phyloP scores from a whole-genome alignment of 1,140 invertebrate genomes.

The Rhizoglyphus robini region DNA sequence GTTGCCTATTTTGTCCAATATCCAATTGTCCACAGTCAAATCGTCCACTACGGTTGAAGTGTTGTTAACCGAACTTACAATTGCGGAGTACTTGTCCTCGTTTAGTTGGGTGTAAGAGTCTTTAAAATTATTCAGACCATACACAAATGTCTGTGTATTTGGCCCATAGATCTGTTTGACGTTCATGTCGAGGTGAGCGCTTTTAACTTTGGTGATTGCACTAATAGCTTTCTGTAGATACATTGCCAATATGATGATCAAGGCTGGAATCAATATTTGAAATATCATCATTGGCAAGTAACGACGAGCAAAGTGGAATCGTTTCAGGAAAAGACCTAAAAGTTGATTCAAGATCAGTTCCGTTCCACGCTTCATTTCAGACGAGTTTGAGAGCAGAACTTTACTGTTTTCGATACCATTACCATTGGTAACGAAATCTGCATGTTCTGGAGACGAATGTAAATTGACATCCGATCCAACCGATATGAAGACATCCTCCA shows the following conservation, averaged over 20 bases:
- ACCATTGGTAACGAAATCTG: too few relatives aligned
- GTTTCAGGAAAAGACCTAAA: slow-evolving; percentile 24
- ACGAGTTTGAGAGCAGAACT: background rate
- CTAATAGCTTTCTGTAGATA: background rate
- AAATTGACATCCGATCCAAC: background rate
- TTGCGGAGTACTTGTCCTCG: too few relatives aligned
- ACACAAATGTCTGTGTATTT: slow-evolving; percentile 21
- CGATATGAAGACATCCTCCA: slow-evolving; percentile 67
- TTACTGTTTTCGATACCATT: too few relatives aligned
- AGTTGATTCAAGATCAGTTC: too few relatives aligned
- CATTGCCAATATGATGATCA: slow-evolving; percentile 20
- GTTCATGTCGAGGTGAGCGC: slow-evolving; percentile 17
- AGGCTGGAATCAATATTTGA: slow-evolving; percentile 23
- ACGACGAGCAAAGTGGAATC: slow-evolving; percentile 26
- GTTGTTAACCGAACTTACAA: too few relatives aligned
- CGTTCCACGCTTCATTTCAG: background rate
- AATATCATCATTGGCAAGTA: slow-evolving; percentile 22
- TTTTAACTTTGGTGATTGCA: background rate
- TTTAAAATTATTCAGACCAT: too few relatives aligned
- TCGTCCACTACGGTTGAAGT: too few relatives aligned
- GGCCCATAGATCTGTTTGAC: slow-evolving; percentile 18
- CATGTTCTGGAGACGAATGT: background rate
- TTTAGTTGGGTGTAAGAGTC: too few relatives aligned
- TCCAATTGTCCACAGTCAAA: too few relatives aligned
- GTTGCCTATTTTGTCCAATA: too few relatives aligned